These are phyloP conservation scores for Gryllus bimaculatus DNA, from an alignment of 1,140 invertebrate species.

Conservation along the genomic window DNA sequence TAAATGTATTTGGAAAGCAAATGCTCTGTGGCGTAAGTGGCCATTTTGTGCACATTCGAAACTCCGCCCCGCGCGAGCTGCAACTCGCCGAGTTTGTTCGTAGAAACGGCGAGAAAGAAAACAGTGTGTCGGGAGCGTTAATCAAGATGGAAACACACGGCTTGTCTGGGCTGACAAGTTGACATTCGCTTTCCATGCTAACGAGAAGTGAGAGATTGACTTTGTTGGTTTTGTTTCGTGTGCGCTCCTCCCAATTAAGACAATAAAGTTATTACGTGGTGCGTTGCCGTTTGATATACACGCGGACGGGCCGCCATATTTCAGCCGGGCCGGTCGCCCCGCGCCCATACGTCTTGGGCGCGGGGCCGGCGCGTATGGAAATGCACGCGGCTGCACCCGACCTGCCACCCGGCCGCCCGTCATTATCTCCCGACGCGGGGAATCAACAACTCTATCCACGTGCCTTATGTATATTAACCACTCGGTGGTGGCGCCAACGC, in stretches of 20 bases:
- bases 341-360: not conserved
- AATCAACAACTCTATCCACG: not conserved
- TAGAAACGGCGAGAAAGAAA: no score
- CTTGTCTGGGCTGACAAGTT: not conserved
- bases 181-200: not conserved
- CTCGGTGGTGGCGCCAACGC: not conserved
- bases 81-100: no score
- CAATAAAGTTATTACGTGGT: not conserved
- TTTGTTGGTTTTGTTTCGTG: conserved; percentile 1
- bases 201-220: not conserved
- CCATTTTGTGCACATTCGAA: no score
- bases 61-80: no score
- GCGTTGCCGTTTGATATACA: not conserved
- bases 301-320: not conserved
- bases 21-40: no score
- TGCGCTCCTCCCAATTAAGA: not conserved
- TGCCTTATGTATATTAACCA: not conserved
- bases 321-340: not conserved
- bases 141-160: not conserved
- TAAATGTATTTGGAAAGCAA: no score
- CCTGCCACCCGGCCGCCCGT: no score
- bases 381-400: not conserved
- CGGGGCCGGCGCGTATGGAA: not conserved
- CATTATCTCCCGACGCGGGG: no score
- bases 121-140: not conserved